phyloP scores from a whole-genome alignment of 2,113 vertebrate genomes.

The Hemiprocne comata region DNA sequence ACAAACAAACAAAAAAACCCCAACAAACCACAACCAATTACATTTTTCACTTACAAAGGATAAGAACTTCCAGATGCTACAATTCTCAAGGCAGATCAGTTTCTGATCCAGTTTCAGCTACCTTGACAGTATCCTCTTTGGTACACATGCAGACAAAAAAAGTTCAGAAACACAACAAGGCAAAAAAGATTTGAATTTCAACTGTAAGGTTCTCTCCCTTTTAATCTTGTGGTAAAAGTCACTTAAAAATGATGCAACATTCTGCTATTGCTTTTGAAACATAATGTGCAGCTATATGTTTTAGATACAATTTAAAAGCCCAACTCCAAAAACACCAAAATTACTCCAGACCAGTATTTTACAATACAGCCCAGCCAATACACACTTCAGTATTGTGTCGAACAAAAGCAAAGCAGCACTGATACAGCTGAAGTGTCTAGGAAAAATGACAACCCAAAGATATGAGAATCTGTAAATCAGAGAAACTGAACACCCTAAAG shows the following conservation, averaged over 20 bases:
- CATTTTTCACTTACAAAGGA: background rate
- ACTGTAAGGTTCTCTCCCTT: background rate
- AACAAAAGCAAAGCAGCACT: background rate
- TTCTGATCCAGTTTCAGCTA: conserved; percentile 23
- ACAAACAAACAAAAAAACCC: background rate
- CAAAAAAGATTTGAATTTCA: background rate
- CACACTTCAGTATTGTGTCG: background rate
- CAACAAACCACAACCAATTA: background rate
- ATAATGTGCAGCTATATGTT: background rate
- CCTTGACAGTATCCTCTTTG: background rate
- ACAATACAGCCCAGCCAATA: background rate
- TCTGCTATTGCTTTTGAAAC: background rate
- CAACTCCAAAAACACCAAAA: background rate
- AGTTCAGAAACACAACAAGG: background rate
- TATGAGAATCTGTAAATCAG: background rate
- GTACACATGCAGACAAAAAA: background rate
- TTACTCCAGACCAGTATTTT: background rate
- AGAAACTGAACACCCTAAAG: background rate
- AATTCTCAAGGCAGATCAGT: conserved; percentile 24
- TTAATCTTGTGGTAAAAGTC: background rate
- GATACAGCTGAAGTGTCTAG: background rate
- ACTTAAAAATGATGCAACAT: background rate
- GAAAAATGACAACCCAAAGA: background rate
- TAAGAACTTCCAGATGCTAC: conserved; percentile 18
- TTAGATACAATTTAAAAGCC: background rate